Conservation (phyloP, 2,113 vertebrate species). For the Pterocles burchelli region DNA sequence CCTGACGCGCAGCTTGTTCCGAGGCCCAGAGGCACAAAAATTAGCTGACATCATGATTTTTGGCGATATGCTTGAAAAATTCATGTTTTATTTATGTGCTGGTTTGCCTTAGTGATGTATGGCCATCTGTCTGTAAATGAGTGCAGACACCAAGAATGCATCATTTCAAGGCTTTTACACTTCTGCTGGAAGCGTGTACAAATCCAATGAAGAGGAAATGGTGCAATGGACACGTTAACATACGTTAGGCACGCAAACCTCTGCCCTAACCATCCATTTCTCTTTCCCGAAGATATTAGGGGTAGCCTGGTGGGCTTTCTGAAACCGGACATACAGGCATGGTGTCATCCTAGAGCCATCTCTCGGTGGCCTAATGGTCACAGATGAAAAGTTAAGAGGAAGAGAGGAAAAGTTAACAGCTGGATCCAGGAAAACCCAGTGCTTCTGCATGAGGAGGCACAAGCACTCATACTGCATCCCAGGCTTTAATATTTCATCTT, state of each 20-base stretch:
- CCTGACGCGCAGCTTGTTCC: fast-evolving
- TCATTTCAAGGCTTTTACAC: background rate
- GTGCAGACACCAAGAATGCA: background rate
- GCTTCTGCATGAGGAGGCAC: background rate
- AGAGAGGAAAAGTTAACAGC: background rate
- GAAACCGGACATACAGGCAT: background rate
- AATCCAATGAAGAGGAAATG: background rate
- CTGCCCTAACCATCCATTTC: background rate
- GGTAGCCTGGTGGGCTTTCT: background rate
- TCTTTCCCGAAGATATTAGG: background rate
- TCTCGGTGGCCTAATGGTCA: background rate
- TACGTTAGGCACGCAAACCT: background rate
- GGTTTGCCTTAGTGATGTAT: background rate
- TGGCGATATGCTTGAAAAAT: background rate
- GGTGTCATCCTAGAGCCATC: background rate
- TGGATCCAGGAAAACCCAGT: background rate
- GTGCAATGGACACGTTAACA: background rate
- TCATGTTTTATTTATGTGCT: background rate
- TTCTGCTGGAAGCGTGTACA: background rate
- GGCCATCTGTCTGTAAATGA: background rate
- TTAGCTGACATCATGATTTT: background rate
- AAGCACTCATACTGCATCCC: background rate
- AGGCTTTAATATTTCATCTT: conserved; percentile 35
- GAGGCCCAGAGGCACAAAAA: background rate
- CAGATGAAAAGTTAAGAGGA: background rate